Evolutionary conservation across 1,140 invertebrate species (phyloP), one percentile per base, ranked within the genome.

Genomic region (Drosophila oshimai): DNA sequence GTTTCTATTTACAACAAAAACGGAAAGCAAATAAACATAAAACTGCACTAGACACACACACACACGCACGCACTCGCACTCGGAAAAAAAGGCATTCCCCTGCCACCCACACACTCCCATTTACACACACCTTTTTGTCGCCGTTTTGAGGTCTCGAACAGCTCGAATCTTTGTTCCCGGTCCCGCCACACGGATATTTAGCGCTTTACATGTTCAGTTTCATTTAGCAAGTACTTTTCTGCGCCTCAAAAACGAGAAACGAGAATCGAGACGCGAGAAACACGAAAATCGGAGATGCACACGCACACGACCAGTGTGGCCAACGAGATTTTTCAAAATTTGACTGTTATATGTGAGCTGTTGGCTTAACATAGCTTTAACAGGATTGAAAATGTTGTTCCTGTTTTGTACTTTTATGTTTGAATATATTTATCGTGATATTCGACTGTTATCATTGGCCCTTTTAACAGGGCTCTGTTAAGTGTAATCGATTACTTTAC

Each of bases 1-100:
- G 46, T 51, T 61, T 75, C 67, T 47, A 18, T 41, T 31, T 57
- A 69, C 46, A 72, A 60, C 33, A 49, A 71, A 64, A 55, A 68
- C 34, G 54, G n/a, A 44, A 4, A 26, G n/a, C n/a, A n/a, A n/a
- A 3, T n/a, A 68, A 45, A 62, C 55, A 34, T 62, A 41, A 60
- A 83, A 83, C 36, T 51, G 46, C 53, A 57, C 33, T 46, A 17
- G 29, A 12, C n/a, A 57, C n/a, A 55, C n/a, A n/a, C n/a, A n/a
- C n/a, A n/a, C n/a, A n/a, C n/a, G n/a, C n/a, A n/a, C n/a, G n/a
- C n/a, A n/a, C n/a, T n/a, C n/a, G n/a, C n/a, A n/a, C n/a, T n/a
- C n/a, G 9, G 4, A 39, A 47, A 61, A 39, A 51, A 50, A 58
- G 20, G 13, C 55, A 45, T 29, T 46, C 18, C 13, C 51, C 22